Percentiles rank a stretch among this genome's conserved stretches.
These are phyloP conservation scores for Trissonchulus sp. DNA, from an alignment of 2,888 invertebrate genomes.

Conservation along the genomic window DNA sequence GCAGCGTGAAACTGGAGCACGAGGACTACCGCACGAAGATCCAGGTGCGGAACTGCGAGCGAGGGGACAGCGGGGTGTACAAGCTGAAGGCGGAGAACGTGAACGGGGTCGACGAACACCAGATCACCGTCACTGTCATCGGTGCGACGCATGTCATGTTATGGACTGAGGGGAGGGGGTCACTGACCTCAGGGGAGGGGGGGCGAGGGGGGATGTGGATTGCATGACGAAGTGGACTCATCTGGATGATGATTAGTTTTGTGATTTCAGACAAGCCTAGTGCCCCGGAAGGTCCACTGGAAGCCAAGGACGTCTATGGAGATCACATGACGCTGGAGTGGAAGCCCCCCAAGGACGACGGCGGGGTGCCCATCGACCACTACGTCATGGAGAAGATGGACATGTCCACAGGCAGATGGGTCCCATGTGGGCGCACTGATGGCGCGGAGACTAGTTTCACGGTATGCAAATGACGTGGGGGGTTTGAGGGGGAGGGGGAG, in stretches of 20 bases:
- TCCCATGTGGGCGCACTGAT: constrained; percentile 67
- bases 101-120: constrained; percentile 77
- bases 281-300: constrained; percentile 63
- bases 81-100: constrained; percentile 75
- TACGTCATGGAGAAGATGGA: constrained; percentile 97
- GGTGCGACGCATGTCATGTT: no score
- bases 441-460: neutral
- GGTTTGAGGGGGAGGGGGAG: no score
- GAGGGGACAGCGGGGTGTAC: constrained; percentile 75
- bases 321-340: constrained; percentile 85
- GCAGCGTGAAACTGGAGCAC: constrained; percentile 69
- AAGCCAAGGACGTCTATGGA: constrained; percentile 77
- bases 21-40: constrained; percentile 78
- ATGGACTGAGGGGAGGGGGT: no score
- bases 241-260: no score
- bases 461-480: no score
- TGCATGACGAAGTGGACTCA: no score
- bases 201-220: no score
- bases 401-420: constrained; percentile 88
- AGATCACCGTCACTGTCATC: constrained; percentile 70
- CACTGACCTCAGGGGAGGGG: no score
- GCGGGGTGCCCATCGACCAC: constrained; percentile 82
- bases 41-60: constrained; percentile 72
- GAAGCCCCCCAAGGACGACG: constrained; percentile 78
- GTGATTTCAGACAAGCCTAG: constrained; percentile 54